phyloP scores from a whole-genome alignment of 2,113 vertebrate species.

The Nesoenas mayeri region DNA sequence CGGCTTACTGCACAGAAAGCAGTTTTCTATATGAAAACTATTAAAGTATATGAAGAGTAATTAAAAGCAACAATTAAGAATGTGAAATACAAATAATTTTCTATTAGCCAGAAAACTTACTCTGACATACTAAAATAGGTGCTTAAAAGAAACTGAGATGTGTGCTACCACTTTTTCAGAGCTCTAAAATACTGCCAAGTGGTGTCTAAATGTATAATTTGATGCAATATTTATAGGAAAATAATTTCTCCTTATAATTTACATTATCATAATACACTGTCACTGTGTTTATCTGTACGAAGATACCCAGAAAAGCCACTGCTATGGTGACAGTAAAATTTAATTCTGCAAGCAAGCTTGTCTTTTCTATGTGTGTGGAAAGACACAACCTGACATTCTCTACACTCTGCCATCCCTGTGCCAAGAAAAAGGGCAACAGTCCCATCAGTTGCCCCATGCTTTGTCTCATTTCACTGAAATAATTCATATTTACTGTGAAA shows the following conservation, averaged over 20 bases:
- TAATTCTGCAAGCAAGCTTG: background rate
- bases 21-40: constrained; percentile 60
- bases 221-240: constrained; percentile 23
- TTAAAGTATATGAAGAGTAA: constrained; percentile 68
- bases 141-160: constrained; percentile 7
- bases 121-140: constrained; percentile 37
- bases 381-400: background rate
- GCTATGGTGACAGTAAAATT: background rate
- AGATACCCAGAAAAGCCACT: background rate
- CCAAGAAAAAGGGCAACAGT: background rate
- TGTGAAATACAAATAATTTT: constrained; percentile 64
- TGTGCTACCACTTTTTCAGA: constrained; percentile 7
- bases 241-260: constrained; percentile 28
- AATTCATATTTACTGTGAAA: background rate
- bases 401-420: background rate
- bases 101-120: constrained; percentile 58
- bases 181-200: constrained; percentile 14
- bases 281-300: background rate
- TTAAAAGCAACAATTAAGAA: constrained; percentile 69
- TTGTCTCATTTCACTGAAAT: background rate
- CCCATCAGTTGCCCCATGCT: background rate
- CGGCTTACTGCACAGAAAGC: constrained; percentile 60
- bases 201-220: background rate
- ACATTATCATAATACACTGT: background rate
- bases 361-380: background rate